Conservation (phyloP, 2,797 vertebrate species). For the Mastacembelus armatus region DNA sequence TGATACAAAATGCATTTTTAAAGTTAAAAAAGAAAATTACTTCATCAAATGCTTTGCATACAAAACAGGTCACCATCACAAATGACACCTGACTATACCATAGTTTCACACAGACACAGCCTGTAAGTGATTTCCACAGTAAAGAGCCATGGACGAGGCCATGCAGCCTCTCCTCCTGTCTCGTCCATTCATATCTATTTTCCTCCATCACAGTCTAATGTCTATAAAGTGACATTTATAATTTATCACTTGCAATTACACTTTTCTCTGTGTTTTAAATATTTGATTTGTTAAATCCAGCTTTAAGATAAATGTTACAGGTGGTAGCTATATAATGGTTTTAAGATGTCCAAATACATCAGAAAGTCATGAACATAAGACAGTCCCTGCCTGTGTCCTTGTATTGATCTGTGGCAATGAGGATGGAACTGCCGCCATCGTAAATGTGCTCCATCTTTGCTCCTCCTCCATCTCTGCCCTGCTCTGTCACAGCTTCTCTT, state of each 20-base stretch:
- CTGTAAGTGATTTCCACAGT: conserved; percentile 11
- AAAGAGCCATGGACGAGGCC: conserved; percentile 46
- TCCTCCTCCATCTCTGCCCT: neutral
- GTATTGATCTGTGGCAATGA: conserved; percentile 3
- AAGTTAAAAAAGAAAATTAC: too few relatives aligned
- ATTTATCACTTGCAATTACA: too few relatives aligned
- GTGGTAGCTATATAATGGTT: neutral
- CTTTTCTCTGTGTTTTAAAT: too few relatives aligned
- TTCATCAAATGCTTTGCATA: neutral
- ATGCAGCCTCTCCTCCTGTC: conserved; percentile 22
- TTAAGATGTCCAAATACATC: neutral
- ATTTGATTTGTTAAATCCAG: neutral
- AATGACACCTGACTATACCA: neutral
- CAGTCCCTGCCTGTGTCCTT: neutral
- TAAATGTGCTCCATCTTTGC: conserved; percentile 6
- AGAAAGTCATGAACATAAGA: neutral
- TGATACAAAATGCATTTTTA: too few relatives aligned
- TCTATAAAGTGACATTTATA: too few relatives aligned
- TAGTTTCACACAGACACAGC: neutral
- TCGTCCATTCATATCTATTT: neutral
- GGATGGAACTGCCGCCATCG: conserved; percentile 11
- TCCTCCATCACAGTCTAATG: neutral
- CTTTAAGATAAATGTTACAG: too few relatives aligned
- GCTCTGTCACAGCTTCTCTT: conserved; percentile 3
- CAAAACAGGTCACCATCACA: neutral